Evolutionary conservation across 2,113 vertebrate genomes (phyloP).

Genomic region (Planiliza haematocheilus): DNA sequence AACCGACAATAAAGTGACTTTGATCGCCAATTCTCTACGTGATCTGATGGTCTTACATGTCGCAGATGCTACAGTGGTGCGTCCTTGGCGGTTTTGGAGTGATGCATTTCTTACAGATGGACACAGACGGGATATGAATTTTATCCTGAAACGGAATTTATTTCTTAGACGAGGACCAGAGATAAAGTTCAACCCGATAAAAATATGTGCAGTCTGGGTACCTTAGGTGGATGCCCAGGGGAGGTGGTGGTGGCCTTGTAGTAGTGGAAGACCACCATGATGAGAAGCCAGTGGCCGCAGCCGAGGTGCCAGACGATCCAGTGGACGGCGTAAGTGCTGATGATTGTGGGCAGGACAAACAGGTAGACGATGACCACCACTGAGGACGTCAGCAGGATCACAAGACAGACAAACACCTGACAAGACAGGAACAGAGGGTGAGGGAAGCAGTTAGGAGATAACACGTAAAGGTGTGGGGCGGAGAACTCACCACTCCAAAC

Average conservation of each 20-base stretch:
- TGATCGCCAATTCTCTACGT: background rate
- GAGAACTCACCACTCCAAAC: constrained; percentile 93
- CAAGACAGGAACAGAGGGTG: background rate
- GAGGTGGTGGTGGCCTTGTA: constrained; percentile 95
- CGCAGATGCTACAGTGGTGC: constrained; percentile 99
- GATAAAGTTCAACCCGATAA: too few species aligned
- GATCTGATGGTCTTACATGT: constrained; percentile 80
- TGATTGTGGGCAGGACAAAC: constrained; percentile 91
- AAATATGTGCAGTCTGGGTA: too few species aligned
- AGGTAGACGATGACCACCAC: constrained; percentile 92
- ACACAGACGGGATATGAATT: constrained; percentile 82
- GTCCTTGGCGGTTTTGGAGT: constrained; percentile 93
- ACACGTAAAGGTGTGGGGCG: background rate
- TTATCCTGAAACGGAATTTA: constrained; percentile 55
- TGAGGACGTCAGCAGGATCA: constrained; percentile 90
- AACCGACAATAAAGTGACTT: background rate
- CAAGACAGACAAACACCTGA: constrained; percentile 94
- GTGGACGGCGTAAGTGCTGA: constrained; percentile 87
- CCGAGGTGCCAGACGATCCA: constrained; percentile 91
- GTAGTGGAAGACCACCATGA: constrained; percentile 96
- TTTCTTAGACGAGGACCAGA: too few species aligned
- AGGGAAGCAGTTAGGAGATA: accelerated
- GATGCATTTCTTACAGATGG: constrained; percentile 97
- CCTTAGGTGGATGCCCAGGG: constrained; percentile 92
- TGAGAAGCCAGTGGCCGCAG: constrained; percentile 96